Conservation (phyloP, 2,888 invertebrate species). For the Chymomyza amoena region DNA sequence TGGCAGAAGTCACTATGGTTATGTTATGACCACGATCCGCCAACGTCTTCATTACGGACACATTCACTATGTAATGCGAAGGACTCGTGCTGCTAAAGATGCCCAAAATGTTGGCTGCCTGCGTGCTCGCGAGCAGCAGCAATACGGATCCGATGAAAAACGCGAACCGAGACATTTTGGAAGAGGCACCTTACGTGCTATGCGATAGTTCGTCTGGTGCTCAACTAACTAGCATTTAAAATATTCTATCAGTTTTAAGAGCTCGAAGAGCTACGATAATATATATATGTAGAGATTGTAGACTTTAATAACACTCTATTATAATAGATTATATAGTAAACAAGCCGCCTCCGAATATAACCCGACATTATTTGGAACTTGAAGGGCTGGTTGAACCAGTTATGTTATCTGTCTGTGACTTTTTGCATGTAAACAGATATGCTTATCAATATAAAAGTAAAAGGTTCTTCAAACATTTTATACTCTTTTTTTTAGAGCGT, state of each 20-base stretch:
- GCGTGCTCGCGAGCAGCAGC: constrained; percentile 1
- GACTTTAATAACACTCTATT: not conserved
- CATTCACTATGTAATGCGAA: constrained; percentile 72
- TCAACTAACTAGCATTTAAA: not conserved
- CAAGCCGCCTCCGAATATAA: not conserved
- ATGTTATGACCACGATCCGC: constrained; percentile 73
- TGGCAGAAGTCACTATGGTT: constrained; percentile 59
- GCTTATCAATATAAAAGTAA: not conserved
- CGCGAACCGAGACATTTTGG: not conserved
- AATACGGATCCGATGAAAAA: constrained; percentile 9
- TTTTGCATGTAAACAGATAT: no score
- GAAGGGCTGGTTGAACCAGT: no score
- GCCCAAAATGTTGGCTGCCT: constrained; percentile 67
- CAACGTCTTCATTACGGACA: constrained; percentile 63
- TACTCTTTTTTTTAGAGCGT: not conserved
- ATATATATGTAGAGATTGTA: not conserved
- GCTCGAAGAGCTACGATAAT: not conserved
- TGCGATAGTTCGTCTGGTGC: not conserved
- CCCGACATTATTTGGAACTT: not conserved
- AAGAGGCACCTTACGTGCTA: not conserved
- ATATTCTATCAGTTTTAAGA: not conserved
- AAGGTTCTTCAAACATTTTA: not conserved
- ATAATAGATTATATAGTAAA: not conserved
- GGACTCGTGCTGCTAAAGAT: constrained; percentile 68
- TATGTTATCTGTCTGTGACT: not conserved